These are phyloP conservation scores for Lasioglossum figueresi DNA, from an alignment of 2,888 invertebrate genomes.

Conservation along the genomic window DNA sequence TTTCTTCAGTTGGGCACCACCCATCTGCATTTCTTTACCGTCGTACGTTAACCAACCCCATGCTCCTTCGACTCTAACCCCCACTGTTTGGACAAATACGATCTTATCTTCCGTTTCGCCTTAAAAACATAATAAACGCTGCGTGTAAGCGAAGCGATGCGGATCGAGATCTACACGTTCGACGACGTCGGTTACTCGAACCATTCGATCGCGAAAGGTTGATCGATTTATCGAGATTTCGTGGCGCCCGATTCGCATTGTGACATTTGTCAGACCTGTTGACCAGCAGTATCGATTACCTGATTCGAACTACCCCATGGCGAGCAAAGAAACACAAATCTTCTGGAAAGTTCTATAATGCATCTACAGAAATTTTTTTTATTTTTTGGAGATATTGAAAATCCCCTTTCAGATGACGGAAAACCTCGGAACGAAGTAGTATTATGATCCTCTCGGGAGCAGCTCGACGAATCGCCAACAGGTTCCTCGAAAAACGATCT, in stretches of 20 bases:
- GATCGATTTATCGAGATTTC: constrained; percentile 27
- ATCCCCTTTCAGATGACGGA: background rate
- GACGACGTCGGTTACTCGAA: constrained; percentile 49
- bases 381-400: background rate
- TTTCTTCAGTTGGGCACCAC: constrained; percentile 17
- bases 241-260: background rate
- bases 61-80: constrained; percentile 58
- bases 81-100: constrained; percentile 77
- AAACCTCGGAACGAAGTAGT: background rate
- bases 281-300: background rate
- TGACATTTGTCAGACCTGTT: background rate
- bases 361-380: background rate
- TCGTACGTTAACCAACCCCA: constrained; percentile 57
- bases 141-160: constrained; percentile 33
- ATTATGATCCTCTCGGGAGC: background rate
- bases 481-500: background rate
- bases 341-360: background rate
- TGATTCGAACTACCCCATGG: background rate
- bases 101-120: constrained; percentile 70
- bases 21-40: constrained; percentile 32
- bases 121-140: constrained; percentile 39
- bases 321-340: background rate
- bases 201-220: constrained; percentile 38
- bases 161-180: constrained; percentile 54
- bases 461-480: background rate